These are phyloP conservation scores for Ciconia nigra DNA, from an alignment of 2,797 vertebrate genomes.

Conservation along the genomic window DNA sequence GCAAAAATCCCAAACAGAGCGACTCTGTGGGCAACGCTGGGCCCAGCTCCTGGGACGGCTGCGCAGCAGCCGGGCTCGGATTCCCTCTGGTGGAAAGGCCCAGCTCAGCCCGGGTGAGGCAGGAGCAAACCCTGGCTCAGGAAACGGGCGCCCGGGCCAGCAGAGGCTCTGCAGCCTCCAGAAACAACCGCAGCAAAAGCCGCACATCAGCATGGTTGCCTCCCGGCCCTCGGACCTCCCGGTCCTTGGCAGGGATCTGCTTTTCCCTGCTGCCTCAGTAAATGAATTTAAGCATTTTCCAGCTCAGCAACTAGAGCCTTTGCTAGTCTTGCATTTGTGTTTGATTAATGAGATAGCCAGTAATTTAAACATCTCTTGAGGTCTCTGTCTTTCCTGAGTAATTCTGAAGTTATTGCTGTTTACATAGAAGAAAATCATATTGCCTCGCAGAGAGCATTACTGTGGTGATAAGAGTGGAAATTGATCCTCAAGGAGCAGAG, in stretches of 20 bases:
- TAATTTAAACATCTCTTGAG: constrained; percentile 62
- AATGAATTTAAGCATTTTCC: constrained; percentile 39
- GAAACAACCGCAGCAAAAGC: background rate
- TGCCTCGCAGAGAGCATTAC: background rate
- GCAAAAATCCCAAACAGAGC: background rate
- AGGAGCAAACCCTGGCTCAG: background rate
- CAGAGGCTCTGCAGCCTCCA: background rate
- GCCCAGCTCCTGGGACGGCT: background rate
- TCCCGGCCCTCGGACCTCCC: background rate
- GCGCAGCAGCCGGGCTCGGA: background rate
- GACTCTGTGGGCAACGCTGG: accelerated
- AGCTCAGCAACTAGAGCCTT: constrained; percentile 49
- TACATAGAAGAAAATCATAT: background rate
- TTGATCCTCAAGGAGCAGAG: background rate
- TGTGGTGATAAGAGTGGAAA: background rate
- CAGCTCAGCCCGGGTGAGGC: background rate
- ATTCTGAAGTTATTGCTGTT: constrained; percentile 38
- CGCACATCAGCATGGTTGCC: background rate
- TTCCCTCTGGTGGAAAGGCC: background rate
- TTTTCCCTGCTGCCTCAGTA: background rate
- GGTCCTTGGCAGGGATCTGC: background rate
- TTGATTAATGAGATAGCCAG: constrained; percentile 62
- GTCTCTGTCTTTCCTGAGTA: constrained; percentile 50
- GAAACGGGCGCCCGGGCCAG: background rate
- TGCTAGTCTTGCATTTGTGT: constrained; percentile 27